phyloP scores from a whole-genome alignment of 1,140 invertebrate genomes.

The Sycobia sp. region DNA sequence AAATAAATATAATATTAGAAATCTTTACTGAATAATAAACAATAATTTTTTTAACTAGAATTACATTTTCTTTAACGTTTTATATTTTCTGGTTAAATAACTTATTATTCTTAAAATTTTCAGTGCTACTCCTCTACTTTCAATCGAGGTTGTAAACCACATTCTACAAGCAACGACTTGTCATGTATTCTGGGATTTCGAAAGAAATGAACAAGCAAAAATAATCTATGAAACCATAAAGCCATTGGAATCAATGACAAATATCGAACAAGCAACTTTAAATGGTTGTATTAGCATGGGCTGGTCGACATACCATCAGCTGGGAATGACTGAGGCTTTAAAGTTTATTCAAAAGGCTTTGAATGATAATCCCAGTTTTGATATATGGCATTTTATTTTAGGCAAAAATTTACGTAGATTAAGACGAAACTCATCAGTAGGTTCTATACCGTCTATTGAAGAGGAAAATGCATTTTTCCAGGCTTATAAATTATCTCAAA shows the following conservation, averaged over 20 bases:
- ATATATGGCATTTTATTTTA: constrained; percentile 4
- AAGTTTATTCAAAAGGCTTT: neutral
- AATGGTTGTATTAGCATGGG: neutral
- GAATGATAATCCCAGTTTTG: neutral
- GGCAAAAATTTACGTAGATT: constrained; percentile 11
- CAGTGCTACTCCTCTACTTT: too few species aligned
- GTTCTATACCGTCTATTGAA: neutral
- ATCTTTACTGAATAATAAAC: too few species aligned
- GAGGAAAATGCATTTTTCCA: neutral
- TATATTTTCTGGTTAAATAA: too few species aligned
- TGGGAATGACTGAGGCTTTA: neutral
- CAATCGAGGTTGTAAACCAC: neutral
- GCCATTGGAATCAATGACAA: neutral
- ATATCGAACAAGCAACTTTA: neutral
- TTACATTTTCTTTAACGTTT: too few species aligned
- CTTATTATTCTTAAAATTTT: too few species aligned
- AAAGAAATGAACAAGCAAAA: neutral
- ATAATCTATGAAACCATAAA: neutral
- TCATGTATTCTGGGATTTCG: neutral
- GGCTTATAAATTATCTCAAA: constrained; percentile 1
- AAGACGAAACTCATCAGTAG: neutral
- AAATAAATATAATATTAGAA: too few species aligned
- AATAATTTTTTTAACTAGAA: too few species aligned
- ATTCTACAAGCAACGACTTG: neutral
- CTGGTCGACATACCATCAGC: constrained; percentile 10